phyloP scores from a whole-genome alignment of 2,797 vertebrate species.

The Acanthurus leucopareius region DNA sequence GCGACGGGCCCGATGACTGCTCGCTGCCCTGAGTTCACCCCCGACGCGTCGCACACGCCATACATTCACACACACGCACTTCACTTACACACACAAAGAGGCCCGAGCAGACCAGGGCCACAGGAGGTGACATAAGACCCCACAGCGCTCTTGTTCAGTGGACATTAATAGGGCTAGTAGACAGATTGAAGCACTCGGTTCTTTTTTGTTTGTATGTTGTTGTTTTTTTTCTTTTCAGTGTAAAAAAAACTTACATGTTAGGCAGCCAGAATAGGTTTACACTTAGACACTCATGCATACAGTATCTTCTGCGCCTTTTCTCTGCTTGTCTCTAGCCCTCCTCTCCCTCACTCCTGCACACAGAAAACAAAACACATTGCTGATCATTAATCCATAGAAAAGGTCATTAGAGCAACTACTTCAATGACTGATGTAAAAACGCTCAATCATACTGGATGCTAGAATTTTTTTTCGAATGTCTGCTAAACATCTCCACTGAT shows the following conservation, averaged over 20 bases:
- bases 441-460: slow-evolving; percentile 58
- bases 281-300: slow-evolving; percentile 51
- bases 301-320: slow-evolving; percentile 42
- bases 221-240: slow-evolving; percentile 31
- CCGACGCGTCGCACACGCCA: slow-evolving; percentile 4
- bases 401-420: slow-evolving; percentile 44
- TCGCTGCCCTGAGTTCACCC: slow-evolving; percentile 89
- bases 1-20: slow-evolving; percentile 91
- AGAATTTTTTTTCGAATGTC: slow-evolving; percentile 39
- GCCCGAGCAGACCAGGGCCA: slow-evolving; percentile 45
- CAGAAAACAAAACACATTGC: slow-evolving; percentile 26
- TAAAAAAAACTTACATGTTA: slow-evolving; percentile 50
- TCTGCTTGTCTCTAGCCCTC: slow-evolving; percentile 54
- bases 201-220: background rate
- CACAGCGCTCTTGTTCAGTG: slow-evolving; percentile 65
- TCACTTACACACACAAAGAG: slow-evolving; percentile 45
- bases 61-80: slow-evolving; percentile 51
- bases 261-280: slow-evolving; percentile 66
- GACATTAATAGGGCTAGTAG: slow-evolving; percentile 68
- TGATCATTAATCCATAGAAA: slow-evolving; percentile 50
- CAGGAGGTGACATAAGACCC: slow-evolving; percentile 61
- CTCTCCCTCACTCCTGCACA: slow-evolving; percentile 38
- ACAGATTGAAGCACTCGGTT: slow-evolving; percentile 70
- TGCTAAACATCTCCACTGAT: slow-evolving; percentile 53
- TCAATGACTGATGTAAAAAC: slow-evolving; percentile 56